Evolutionary conservation across 2,113 vertebrate genomes (phyloP).

Genomic region (Numenius arquata): DNA sequence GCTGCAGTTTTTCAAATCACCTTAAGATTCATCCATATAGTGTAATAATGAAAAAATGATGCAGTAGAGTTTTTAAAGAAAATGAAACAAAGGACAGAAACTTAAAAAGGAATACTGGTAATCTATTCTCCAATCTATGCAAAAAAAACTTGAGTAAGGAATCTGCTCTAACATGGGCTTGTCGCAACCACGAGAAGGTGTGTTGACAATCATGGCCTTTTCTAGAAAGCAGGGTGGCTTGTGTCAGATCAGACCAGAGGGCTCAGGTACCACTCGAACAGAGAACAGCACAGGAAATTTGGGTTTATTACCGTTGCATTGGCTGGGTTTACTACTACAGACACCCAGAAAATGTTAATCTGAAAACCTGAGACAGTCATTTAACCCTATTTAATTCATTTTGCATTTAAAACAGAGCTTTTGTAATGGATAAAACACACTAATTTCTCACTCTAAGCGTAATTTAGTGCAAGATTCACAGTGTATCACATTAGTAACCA

Average conservation of each 20-base stretch:
- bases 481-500: not conserved
- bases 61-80: not conserved
- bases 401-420: not conserved
- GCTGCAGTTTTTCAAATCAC: not conserved
- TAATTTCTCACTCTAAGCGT: not conserved
- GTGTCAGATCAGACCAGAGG: not conserved
- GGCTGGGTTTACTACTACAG: not conserved
- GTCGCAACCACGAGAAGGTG: not conserved
- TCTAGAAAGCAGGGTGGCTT: not conserved
- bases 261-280: not conserved
- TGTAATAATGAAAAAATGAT: not conserved
- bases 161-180: not conserved
- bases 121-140: not conserved
- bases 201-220: not conserved
- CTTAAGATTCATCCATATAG: not conserved
- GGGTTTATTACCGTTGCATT: not conserved
- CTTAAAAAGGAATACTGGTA: not conserved
- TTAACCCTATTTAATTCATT: not conserved
- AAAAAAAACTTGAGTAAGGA: not conserved
- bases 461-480: not conserved
- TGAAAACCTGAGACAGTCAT: not conserved
- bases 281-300: not conserved
- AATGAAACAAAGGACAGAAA: not conserved
- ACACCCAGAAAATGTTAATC: not conserved
- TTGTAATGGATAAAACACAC: not conserved